Percentiles rank a stretch among this genome's conserved stretches.
Evolutionary conservation across 2,888 invertebrate species (phyloP).

Genomic region (Meiosimyza platycephala): DNA sequence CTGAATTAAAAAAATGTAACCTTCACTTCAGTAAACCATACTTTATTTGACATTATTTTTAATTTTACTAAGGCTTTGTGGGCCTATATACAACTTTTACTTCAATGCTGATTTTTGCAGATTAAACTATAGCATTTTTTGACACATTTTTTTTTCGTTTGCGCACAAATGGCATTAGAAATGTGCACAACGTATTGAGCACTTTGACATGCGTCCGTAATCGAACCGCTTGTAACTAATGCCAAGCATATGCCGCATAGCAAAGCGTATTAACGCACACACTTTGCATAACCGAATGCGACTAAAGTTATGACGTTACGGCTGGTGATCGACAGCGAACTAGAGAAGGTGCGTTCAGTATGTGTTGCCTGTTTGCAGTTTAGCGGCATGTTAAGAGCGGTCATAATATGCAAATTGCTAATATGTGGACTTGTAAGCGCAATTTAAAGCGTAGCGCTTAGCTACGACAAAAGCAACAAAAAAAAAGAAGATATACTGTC

Average conservation of each 20-base stretch:
- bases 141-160: too few species aligned
- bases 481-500: not conserved
- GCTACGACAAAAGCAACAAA: not conserved
- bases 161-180: not conserved
- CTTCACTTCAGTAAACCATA: too few species aligned
- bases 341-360: conserved; percentile 19
- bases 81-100: too few species aligned
- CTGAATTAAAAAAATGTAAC: too few species aligned
- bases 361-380: not conserved
- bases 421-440: not conserved
- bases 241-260: not conserved
- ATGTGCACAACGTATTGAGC: not conserved
- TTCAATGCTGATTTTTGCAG: too few species aligned
- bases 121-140: too few species aligned
- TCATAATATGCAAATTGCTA: not conserved
- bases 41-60: too few species aligned
- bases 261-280: not conserved
- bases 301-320: not conserved
- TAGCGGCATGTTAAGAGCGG: not conserved
- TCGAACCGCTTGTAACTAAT: not conserved
- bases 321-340: not conserved
- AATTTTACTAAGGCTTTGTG: too few species aligned
- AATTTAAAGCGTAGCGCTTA: conserved; percentile 11
- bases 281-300: not conserved
- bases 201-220: conserved; percentile 6